These are phyloP conservation scores for Pterobdella sp. DNA, from an alignment of 2,888 invertebrate genomes.

Conservation along the genomic window DNA sequence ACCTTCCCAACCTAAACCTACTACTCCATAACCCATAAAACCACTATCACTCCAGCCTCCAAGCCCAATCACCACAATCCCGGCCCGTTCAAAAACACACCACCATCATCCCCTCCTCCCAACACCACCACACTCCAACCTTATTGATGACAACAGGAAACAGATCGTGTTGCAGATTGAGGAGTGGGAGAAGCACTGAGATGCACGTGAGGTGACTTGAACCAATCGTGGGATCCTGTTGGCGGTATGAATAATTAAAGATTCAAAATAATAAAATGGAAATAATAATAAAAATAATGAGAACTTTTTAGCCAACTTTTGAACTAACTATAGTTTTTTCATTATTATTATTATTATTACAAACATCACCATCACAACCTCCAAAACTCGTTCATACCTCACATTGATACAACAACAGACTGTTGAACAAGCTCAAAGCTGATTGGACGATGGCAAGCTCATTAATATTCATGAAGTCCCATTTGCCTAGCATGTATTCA, in stretches of 20 bases:
- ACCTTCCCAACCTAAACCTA: too few relatives aligned
- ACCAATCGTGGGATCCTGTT: not conserved
- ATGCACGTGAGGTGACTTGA: not conserved
- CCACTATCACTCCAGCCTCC: too few relatives aligned
- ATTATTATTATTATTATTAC: not conserved
- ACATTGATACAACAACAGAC: not conserved
- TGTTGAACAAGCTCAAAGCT: not conserved
- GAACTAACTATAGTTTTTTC: too few relatives aligned
- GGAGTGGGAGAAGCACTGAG: not conserved
- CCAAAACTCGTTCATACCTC: not conserved
- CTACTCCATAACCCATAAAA: too few relatives aligned
- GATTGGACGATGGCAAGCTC: slow-evolving; percentile 8
- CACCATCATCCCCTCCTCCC: too few relatives aligned
- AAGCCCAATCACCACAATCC: too few relatives aligned
- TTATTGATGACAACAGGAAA: not conserved
- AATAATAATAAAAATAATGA: not conserved
- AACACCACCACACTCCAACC: too few relatives aligned
- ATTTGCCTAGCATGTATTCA: slow-evolving; percentile 64
- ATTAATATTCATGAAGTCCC: slow-evolving; percentile 1
- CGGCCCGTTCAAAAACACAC: too few relatives aligned
- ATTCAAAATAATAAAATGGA: not conserved
- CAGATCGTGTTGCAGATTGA: not conserved
- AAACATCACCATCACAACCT: not conserved
- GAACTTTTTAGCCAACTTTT: too few relatives aligned
- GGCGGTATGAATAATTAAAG: too few relatives aligned